A percentile compares a stretch with the other conserved stretches of the same genome.
phyloP scores from a whole-genome alignment of 2,797 vertebrate species.

The Trachops cirrhosus region DNA sequence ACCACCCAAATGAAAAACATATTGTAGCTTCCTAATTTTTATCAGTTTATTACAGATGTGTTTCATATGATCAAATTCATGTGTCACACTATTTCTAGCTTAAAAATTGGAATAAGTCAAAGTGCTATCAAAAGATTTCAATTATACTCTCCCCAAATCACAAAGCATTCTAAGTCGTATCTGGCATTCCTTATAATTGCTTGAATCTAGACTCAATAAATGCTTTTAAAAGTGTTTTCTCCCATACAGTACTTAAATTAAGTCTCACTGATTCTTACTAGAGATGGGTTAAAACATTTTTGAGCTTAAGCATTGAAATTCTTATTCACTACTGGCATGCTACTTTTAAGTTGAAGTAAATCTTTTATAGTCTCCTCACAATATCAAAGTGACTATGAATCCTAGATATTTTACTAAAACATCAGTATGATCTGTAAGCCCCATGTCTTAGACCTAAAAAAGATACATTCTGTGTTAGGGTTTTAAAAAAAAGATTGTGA shows the following conservation, averaged over 20 bases:
- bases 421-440: background rate
- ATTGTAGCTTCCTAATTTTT: slow-evolving; percentile 3
- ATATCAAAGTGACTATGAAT: background rate
- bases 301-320: slow-evolving; percentile 1
- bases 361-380: background rate
- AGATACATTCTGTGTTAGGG: background rate
- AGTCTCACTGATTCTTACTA: background rate
- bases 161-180: background rate
- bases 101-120: slow-evolving; percentile 34
- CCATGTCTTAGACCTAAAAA: background rate
- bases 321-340: background rate
- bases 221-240: slow-evolving; percentile 3
- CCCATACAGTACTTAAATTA: background rate
- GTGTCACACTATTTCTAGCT: background rate
- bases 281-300: slow-evolving; percentile 1
- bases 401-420: slow-evolving; percentile 12
- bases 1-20: slow-evolving; percentile 6
- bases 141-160: slow-evolving; percentile 1
- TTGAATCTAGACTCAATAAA: background rate
- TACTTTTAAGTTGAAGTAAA: background rate
- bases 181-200: background rate
- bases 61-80: slow-evolving; percentile 9
- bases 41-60: background rate
- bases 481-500: background rate
- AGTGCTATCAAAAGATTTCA: background rate